These are phyloP conservation scores for Ceriagrion tenellum DNA, from an alignment of 2,888 invertebrate genomes.

Conservation along the genomic window DNA sequence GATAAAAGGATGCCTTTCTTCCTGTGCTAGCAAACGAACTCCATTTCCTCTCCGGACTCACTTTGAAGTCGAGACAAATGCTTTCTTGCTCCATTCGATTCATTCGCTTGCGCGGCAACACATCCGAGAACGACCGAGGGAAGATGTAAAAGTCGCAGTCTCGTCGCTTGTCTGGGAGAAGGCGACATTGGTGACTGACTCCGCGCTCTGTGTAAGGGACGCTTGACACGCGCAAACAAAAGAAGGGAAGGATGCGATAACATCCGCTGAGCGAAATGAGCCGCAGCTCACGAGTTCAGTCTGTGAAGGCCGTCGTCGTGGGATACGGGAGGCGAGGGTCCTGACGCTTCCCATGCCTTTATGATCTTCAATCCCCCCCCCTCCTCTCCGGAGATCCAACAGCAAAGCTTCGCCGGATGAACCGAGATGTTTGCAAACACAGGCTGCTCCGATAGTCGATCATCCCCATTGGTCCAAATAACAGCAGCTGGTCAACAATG, in stretches of 20 bases:
- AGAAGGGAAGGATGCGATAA: slow-evolving; percentile 15
- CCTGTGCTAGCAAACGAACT: too few relatives aligned
- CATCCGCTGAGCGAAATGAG: not conserved
- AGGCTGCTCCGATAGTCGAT: not conserved
- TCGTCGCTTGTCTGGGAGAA: not conserved
- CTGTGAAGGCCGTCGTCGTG: not conserved
- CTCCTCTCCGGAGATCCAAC: not conserved
- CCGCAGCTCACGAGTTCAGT: not conserved
- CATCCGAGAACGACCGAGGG: not conserved
- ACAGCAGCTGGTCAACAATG: not conserved
- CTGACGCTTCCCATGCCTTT: not conserved
- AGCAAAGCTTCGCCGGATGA: not conserved
- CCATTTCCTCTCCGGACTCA: too few relatives aligned
- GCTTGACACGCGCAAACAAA: not conserved
- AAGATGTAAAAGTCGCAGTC: not conserved
- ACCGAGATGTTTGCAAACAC: not conserved
- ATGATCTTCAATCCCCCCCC: not conserved
- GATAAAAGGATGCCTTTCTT: too few relatives aligned
- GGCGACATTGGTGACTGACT: not conserved
- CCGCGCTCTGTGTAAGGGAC: not conserved
- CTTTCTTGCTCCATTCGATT: not conserved
- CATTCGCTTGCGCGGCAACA: not conserved
- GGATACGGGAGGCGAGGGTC: not conserved
- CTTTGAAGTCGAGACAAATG: not conserved
- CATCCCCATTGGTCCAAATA: not conserved